These are phyloP conservation scores for Noctua comes DNA, from an alignment of 2,888 invertebrate species.

Conservation along the genomic window DNA sequence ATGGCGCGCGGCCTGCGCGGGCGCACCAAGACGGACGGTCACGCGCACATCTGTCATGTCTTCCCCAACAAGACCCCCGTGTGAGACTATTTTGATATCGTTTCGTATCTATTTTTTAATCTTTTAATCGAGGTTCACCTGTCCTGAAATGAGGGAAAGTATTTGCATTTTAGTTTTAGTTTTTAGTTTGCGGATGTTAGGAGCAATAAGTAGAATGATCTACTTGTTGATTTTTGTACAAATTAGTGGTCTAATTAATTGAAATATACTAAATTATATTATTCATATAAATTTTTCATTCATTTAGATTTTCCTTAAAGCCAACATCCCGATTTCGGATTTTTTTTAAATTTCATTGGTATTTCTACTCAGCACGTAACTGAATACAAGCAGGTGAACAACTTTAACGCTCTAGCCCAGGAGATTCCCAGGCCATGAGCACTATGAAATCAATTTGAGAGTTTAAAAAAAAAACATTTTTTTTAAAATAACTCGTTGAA, in stretches of 20 bases:
- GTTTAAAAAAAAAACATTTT: rapidly evolving
- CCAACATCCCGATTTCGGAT: not conserved
- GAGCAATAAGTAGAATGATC: not conserved
- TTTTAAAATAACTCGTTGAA: not conserved
- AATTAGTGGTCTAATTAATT: too few relatives aligned
- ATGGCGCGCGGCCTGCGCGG: conserved; percentile 61
- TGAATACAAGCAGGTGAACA: not conserved
- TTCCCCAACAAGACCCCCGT: conserved; percentile 71
- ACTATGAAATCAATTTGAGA: not conserved
- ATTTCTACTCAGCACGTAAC: not conserved
- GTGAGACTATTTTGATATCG: conserved; percentile 64
- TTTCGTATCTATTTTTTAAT: conserved; percentile 54
- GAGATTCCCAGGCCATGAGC: not conserved
- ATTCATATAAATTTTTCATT: not conserved
- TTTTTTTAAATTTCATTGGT: too few relatives aligned
- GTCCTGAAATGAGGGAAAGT: not conserved
- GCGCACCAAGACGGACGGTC: conserved; percentile 69
- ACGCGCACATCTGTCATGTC: conserved; percentile 78
- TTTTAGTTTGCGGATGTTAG: not conserved
- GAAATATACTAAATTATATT: too few relatives aligned
- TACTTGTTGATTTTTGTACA: not conserved
- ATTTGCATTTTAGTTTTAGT: conserved; percentile 14
- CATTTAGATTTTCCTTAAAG: not conserved
- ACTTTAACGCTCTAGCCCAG: not conserved
- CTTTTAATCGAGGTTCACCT: conserved; percentile 23